Base-by-base conservation (phyloP, 64 coral and sea anemone species). In the Dendronephthya gigantea region DNA sequence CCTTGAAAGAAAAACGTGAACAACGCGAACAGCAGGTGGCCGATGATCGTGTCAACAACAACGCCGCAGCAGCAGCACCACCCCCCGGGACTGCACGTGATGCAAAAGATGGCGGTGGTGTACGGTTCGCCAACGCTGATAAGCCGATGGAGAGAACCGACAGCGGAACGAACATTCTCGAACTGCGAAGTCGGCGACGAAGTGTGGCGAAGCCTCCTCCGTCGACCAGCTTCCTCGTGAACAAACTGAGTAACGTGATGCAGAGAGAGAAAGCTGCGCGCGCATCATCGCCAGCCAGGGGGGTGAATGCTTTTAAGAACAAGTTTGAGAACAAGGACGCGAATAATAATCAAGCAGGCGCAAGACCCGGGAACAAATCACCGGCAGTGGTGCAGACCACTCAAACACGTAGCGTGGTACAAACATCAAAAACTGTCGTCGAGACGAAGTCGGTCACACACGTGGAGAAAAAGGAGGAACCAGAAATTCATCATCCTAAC, bases 111-210 rank as follows among this genome's bases (percentile, higher is more conserved):
- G 72, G 72, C 17, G 72, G 72, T 28, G 32, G 32, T 15, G 72
- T 79, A 16, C 30, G 72, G 9, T 79, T 79, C 36, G 72, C 32
- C 9, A 34, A 79, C 29, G 32, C 36, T 19, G 72, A 79, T 19
- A 79, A 79, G 22, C 72, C 72, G 9, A 34, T 79, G 72, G 72
- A 79, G 72, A 34, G 32, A 36, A 35, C 72, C 30, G 72, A 79
- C 36, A 79, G 72, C 72, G 72, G 72, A 35, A 79, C 72, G 72
- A 79, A 79, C 31, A 79, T 79, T 39, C 72, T 79, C 36, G 72
- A 79, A 19, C 28, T 79, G 6, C 72, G 72, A 35, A 79, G 72
- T 29, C 72, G 72, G 29, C 30, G 72, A 79, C 72, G 72, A 79
- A 79, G 72, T 19, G 25, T 79, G 72, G 72, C 72, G 36, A 79